Conservation (phyloP, 2,113 vertebrate genomes). For the Corythaixoides concolor region DNA sequence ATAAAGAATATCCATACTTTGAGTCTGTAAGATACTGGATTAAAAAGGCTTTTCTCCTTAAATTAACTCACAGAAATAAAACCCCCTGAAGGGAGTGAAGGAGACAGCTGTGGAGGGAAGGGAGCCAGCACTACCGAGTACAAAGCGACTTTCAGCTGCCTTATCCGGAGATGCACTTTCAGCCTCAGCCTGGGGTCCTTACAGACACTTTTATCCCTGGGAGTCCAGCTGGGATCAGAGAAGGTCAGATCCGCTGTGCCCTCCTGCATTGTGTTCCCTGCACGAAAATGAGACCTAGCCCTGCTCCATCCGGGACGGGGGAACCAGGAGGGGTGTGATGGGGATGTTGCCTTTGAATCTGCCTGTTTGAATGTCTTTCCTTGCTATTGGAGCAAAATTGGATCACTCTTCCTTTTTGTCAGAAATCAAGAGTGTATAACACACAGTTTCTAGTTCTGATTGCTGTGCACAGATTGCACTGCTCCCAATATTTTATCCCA, state of each 20-base stretch:
- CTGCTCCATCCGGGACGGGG: fast-evolving
- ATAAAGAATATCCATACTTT: background rate
- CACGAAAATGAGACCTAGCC: fast-evolving
- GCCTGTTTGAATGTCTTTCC: background rate
- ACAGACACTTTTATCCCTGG: background rate
- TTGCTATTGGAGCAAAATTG: background rate
- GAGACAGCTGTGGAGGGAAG: conserved; percentile 47
- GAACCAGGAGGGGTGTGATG: fast-evolving
- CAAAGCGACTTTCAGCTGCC: background rate
- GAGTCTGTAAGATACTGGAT: background rate
- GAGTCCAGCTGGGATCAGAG: conserved; percentile 7
- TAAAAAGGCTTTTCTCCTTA: conserved; percentile 54
- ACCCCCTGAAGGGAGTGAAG: background rate
- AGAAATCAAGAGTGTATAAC: background rate
- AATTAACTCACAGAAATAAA: conserved; percentile 34
- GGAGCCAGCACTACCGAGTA: background rate
- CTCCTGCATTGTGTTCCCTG: fast-evolving
- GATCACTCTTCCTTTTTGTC: background rate
- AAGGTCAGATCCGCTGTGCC: fast-evolving
- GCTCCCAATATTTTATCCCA: background rate
- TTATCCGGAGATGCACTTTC: background rate
- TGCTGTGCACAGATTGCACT: background rate
- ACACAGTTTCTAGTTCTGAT: background rate
- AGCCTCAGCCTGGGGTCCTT: background rate
- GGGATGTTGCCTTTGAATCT: background rate